Evolutionary conservation across 35 echinoderm and acorn worm species (phyloP).

Genomic region (Eucidaris tribuloides): DNA sequence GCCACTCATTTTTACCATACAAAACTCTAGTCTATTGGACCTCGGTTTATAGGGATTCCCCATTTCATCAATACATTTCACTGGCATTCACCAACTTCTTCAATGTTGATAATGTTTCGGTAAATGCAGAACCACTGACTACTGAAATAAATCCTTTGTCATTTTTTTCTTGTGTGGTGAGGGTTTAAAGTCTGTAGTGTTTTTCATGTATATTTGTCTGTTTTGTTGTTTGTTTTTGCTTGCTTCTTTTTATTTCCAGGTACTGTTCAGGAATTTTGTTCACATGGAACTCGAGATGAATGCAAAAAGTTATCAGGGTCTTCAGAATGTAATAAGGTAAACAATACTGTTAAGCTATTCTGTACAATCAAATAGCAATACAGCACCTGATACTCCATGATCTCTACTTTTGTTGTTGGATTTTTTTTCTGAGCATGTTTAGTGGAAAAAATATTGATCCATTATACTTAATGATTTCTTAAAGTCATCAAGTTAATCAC

Average conservation of each 20-base stretch:
- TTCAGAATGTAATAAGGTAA: slow-evolving; percentile 81
- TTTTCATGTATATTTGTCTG: too few relatives aligned
- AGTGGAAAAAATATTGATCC: neutral
- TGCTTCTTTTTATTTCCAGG: slow-evolving; percentile 35
- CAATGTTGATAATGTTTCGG: neutral
- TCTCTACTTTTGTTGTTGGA: neutral
- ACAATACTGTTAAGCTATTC: neutral
- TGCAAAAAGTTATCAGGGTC: slow-evolving; percentile 60
- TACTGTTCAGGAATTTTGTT: slow-evolving; percentile 91
- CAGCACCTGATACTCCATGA: neutral
- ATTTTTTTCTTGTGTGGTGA: neutral
- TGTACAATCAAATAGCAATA: neutral
- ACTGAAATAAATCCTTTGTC: neutral
- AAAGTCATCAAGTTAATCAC: neutral
- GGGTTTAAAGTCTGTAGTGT: neutral
- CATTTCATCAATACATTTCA: neutral
- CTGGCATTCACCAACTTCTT: neutral
- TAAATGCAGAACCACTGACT: neutral
- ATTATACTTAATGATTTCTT: neutral
- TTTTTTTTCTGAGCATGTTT: neutral
- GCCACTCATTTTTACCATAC: too few relatives aligned
- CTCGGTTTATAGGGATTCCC: too few relatives aligned
- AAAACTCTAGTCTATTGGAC: too few relatives aligned
- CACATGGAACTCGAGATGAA: slow-evolving; percentile 90
- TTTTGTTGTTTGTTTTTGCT: neutral